Percentiles rank a stretch among this genome's conserved stretches.
These are phyloP conservation scores for Sebastes taczanowskii DNA, from an alignment of 2,797 vertebrate genomes.

Conservation along the genomic window DNA sequence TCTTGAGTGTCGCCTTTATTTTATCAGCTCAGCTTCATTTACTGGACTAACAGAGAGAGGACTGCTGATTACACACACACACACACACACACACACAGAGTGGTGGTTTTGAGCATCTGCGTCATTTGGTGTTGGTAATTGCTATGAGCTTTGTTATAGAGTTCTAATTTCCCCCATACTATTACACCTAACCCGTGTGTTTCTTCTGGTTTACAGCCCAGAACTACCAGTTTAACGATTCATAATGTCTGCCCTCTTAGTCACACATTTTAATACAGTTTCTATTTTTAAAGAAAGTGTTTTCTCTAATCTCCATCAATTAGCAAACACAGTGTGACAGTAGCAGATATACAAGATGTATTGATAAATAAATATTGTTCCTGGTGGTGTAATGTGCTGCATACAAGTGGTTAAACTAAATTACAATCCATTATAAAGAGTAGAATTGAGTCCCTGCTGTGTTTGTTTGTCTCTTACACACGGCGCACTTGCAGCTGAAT, in stretches of 20 bases:
- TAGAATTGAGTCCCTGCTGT: background rate
- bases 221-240: slow-evolving; percentile 17
- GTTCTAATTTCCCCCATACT: slow-evolving; percentile 49
- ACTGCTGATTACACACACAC: slow-evolving; percentile 37
- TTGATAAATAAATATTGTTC: background rate
- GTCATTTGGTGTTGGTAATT: slow-evolving; percentile 74
- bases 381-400: background rate
- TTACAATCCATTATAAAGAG: background rate
- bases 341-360: background rate
- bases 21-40: slow-evolving; percentile 60
- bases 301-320: background rate
- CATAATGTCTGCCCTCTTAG: background rate
- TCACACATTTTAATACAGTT: background rate
- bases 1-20: slow-evolving; percentile 43
- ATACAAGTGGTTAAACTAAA: background rate
- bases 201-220: slow-evolving; percentile 42
- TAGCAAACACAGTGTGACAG: background rate
- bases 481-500: background rate
- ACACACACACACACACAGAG: background rate
- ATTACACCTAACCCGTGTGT: slow-evolving; percentile 30
- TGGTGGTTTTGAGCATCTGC: slow-evolving; percentile 59
- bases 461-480: background rate
- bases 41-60: slow-evolving; percentile 33
- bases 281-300: background rate
- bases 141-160: slow-evolving; percentile 54